phyloP scores from a whole-genome alignment of 1,140 invertebrate species.

The Dinothrombium tinctorium region DNA sequence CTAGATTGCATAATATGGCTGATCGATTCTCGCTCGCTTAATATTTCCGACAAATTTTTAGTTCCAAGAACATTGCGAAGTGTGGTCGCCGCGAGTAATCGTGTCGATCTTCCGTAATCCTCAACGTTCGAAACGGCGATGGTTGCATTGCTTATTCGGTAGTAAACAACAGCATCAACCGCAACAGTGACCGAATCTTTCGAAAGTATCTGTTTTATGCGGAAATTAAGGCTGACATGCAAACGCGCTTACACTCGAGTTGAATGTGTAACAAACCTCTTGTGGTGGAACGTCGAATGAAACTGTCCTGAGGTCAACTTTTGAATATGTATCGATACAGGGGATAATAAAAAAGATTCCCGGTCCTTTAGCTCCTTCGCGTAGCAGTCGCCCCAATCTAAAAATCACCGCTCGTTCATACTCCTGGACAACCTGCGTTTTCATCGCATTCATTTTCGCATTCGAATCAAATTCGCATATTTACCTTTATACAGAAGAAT shows the following conservation, averaged over 20 bases:
- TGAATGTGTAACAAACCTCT: constrained; percentile 21
- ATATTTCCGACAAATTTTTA: constrained; percentile 28
- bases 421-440: constrained; percentile 72
- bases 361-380: constrained; percentile 59
- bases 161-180: constrained; percentile 43
- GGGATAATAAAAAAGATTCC: constrained; percentile 29
- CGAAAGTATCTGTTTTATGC: constrained; percentile 41
- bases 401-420: constrained; percentile 77
- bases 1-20: constrained; percentile 25
- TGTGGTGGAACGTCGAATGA: constrained; percentile 35
- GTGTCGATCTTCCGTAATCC: constrained; percentile 24
- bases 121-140: constrained; percentile 35
- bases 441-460: no score
- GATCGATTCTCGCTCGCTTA: constrained; percentile 29
- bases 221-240: no score
- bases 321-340: constrained; percentile 30
- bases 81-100: constrained; percentile 22
- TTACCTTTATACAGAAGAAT: constrained; percentile 84
- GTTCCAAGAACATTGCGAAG: constrained; percentile 30
- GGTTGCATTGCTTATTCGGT: constrained; percentile 33
- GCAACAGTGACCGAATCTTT: constrained; percentile 78
- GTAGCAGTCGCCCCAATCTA: constrained; percentile 50
- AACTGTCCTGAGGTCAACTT: constrained; percentile 30
- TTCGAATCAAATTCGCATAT: no score
- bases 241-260: no score